Evolutionary conservation across 1,140 invertebrate genomes (phyloP), one percentile per base, ranked within the genome.

Genomic region (Drosophila albomicans): DNA sequence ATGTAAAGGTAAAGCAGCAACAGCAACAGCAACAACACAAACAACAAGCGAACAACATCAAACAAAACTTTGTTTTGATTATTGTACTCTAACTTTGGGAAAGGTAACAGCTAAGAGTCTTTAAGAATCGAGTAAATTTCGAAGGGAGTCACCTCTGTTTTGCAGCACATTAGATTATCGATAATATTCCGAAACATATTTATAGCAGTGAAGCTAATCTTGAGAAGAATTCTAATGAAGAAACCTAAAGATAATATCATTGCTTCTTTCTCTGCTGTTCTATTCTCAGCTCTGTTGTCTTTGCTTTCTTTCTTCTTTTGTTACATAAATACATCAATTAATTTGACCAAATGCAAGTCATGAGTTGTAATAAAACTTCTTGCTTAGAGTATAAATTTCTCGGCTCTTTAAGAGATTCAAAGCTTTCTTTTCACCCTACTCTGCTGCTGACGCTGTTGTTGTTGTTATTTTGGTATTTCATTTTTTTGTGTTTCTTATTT

Each of bases 1-100:
- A 80, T 72, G 71, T 82, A 78, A 74, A 78, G 71, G 62, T 76
- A 80, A 65, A 81, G 58, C 45, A 54, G 59, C 20, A 64, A 79
- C 20, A 25, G 20, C 20, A 25, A 71, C 64, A 75, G 64, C 62
- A 71, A 32, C 76, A 58, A 51, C 10, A 25, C 16, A 7, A 49
- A 49, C 25, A 30, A 28, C 20, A 30, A 7, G 38, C 46, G 59
- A 68, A 45, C 65, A 63, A 58, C 68, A 62, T 59, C 61, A 63
- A 52, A 61, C 71, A 64, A 62, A 70, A 48, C 52, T 54, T 57
- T 56, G 30, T 72, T 76, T 81, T 49, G 46, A 61, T 30, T 52
- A n/a, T 43, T 51, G 15, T 62, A 45, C 66, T 30, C 54, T 69
- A 41, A 32, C 13, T 58, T 46, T 51, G 5, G n/a, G 35, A 48